phyloP scores from a whole-genome alignment of 2,888 invertebrate genomes.

The Mythimna albipuncta region DNA sequence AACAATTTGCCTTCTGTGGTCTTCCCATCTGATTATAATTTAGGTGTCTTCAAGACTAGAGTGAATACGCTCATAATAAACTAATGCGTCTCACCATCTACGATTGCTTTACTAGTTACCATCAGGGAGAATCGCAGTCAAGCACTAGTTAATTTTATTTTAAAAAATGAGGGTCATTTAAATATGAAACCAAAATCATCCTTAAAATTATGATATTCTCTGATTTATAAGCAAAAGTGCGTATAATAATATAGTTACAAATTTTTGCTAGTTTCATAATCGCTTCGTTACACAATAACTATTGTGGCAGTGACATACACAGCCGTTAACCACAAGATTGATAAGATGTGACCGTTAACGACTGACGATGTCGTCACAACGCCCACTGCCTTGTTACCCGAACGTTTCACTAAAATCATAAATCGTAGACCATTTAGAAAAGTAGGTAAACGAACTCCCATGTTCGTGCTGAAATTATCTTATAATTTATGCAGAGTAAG shows the following conservation, averaged over 20 bases:
- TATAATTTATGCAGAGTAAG: not conserved
- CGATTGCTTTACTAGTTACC: too few relatives aligned
- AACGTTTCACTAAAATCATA: conserved; percentile 11
- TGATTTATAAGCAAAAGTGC: not conserved
- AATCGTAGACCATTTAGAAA: conserved; percentile 21
- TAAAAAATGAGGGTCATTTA: not conserved
- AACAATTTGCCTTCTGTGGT: too few relatives aligned
- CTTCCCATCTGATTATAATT: too few relatives aligned
- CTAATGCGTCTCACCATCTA: too few relatives aligned
- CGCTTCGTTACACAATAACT: conserved; percentile 9
- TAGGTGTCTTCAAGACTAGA: too few relatives aligned
- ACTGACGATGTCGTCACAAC: conserved; percentile 53
- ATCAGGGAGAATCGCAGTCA: too few relatives aligned
- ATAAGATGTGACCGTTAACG: conserved; percentile 59
- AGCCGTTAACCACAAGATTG: conserved; percentile 37
- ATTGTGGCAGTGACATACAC: conserved; percentile 13
- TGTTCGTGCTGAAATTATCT: not conserved
- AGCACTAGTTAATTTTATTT: too few relatives aligned
- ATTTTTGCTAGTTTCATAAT: not conserved
- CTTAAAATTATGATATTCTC: not conserved
- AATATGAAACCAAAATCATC: not conserved
- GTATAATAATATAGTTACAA: too few relatives aligned
- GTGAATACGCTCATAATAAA: too few relatives aligned
- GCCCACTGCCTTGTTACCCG: conserved; percentile 16
- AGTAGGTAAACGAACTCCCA: conserved; percentile 13